Evolutionary conservation across 1,140 invertebrate species (phyloP).

Genomic region (Drosophila arizonae): DNA sequence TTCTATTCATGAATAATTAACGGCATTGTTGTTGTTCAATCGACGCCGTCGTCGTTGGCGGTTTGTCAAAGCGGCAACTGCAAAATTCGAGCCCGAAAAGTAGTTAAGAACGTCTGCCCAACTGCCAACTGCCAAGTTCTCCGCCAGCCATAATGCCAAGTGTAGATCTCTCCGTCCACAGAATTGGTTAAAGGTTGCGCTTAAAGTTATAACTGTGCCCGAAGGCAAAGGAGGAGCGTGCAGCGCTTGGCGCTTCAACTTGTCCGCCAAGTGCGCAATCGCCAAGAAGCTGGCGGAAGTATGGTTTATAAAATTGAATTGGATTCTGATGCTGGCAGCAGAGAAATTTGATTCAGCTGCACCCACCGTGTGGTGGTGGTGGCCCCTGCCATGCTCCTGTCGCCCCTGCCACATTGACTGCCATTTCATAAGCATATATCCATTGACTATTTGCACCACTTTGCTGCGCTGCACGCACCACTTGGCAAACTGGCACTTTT

Average conservation of each 20-base stretch:
- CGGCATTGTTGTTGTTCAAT: constrained; percentile 75
- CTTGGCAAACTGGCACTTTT: constrained; percentile 70
- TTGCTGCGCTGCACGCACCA: constrained; percentile 59
- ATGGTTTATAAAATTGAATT: constrained; percentile 81
- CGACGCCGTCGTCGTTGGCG: constrained; percentile 48
- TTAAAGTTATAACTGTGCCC: constrained; percentile 68
- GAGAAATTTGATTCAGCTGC: constrained; percentile 64
- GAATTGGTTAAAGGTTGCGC: constrained; percentile 6
- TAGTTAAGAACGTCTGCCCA: constrained; percentile 52
- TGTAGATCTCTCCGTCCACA: constrained; percentile 4
- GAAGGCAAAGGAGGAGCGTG: constrained; percentile 12
- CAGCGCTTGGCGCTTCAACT: constrained; percentile 49
- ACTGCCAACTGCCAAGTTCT: constrained; percentile 11
- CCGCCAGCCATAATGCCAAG: background rate
- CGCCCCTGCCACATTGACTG: background rate
- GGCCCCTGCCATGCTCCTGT: background rate
- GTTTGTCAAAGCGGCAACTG: constrained; percentile 61
- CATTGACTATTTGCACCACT: constrained; percentile 51
- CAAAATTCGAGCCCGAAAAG: constrained; percentile 56
- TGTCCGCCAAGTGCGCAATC: constrained; percentile 42
- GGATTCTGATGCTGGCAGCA: constrained; percentile 57
- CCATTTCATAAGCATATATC: constrained; percentile 29
- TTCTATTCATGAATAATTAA: constrained; percentile 79
- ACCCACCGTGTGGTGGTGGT: background rate
- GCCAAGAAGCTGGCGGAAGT: constrained; percentile 33